Base-by-base conservation (phyloP, 64 coral and sea anemone species). In the Dendrophyllia cribrosa region DNA sequence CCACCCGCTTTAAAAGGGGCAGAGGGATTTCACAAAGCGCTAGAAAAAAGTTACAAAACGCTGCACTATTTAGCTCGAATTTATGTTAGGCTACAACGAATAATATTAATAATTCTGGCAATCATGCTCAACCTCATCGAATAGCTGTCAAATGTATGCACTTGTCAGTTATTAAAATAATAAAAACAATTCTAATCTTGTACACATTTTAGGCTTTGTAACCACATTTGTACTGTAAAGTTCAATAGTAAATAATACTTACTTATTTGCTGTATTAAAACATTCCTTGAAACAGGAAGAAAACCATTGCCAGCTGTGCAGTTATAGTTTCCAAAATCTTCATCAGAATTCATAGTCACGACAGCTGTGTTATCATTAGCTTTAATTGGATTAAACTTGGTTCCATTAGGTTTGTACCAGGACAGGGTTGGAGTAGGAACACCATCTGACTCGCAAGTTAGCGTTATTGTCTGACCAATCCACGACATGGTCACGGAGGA, bases 361-460 rank as follows among this genome's bases (percentile, higher is more conserved):
- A 62, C 45, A 19, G 61, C 22, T 10, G n/a, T 24, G 19, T 24
- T 82, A 9, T 12, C 58, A 14, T 3, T 34, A 20, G 22, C 51
- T 82, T 21, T 59, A 4, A 59, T 5, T 63, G 24, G 10, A 9
- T 14, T 64, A 16, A 59, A 15, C 26, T 44, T 59, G 25, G 17
- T 44, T 26, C 79, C 56, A 65, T 59, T 43, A 63, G 79, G 79
- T 9, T 16, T 59, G 56, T 59, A 19, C 58, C 79, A 82, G 24
- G 58, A 62, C 7, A 82, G 61, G 6, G 79, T 82, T 59, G 79
- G 79, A 24, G 15, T 43, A 26, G 79, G 79, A 59, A 82, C 25
- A 82, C 56, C 79, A 82, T 82, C 79, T 46, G 79, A 59, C 19
- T 52, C 58, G 51, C 79, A 82, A 51, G 3, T 82, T 13, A 82